Evolutionary conservation across 2,797 vertebrate species (phyloP).

Genomic region (Cottoperca gobio): DNA sequence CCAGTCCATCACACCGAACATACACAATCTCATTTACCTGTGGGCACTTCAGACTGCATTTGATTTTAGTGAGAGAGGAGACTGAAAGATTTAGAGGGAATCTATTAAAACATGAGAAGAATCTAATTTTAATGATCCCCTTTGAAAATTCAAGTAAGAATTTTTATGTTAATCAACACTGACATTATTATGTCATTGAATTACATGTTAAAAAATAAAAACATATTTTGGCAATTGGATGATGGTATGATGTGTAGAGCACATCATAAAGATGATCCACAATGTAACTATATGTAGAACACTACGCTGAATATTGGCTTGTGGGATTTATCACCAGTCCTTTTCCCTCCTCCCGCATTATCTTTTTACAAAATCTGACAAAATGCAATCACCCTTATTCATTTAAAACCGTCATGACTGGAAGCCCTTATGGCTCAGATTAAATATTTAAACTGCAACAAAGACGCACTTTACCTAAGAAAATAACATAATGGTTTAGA

Average conservation of each 20-base stretch:
- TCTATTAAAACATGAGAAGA: conserved; percentile 15
- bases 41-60: conserved; percentile 30
- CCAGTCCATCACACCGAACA: conserved; percentile 26
- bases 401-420: conserved; percentile 12
- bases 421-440: neutral
- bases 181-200: conserved; percentile 27
- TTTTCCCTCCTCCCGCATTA: neutral
- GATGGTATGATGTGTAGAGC: neutral
- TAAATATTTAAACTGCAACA: conserved; percentile 25
- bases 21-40: conserved; percentile 46
- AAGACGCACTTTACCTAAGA: neutral
- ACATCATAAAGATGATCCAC: conserved; percentile 7
- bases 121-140: conserved; percentile 33
- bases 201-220: neutral
- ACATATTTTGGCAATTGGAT: too few species aligned
- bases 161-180: conserved; percentile 42
- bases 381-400: conserved; percentile 15
- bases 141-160: conserved; percentile 24
- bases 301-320: neutral
- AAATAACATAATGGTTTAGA: neutral
- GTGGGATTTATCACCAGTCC: neutral
- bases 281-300: conserved; percentile 1
- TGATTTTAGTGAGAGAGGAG: conserved; percentile 44
- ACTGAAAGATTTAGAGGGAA: conserved; percentile 28
- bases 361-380: conserved; percentile 20